Percentiles rank a stretch among this genome's conserved stretches.
Conservation (phyloP, 2,888 invertebrate genomes). For the Drosophila anomalipes region DNA sequence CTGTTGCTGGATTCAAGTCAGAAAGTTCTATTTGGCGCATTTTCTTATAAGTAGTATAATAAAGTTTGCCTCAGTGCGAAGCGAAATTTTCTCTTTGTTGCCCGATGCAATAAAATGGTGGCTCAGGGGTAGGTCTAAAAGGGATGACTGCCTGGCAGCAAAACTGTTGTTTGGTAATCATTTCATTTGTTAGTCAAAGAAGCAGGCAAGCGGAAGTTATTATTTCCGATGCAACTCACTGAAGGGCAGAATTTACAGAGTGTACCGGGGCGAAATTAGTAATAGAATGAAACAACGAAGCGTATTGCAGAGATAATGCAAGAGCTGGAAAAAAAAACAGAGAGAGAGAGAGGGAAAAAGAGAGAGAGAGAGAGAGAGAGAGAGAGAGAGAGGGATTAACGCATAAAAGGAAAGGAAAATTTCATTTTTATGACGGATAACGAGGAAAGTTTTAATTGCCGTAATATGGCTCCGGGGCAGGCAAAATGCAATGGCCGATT, state of each 20-base stretch:
- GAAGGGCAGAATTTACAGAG: conserved; percentile 44
- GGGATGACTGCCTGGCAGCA: conserved; percentile 1
- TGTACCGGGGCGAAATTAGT: conserved; percentile 48
- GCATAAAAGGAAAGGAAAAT: conserved; percentile 1
- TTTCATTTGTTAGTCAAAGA: conserved; percentile 70
- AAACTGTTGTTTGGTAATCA: conserved; percentile 64
- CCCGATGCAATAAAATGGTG: conserved; percentile 50
- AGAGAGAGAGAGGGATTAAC: neutral
- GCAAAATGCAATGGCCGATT: conserved; percentile 16
- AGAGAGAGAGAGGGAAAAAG: neutral
- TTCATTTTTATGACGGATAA: conserved; percentile 39
- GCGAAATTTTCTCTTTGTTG: conserved; percentile 34
- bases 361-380: neutral
- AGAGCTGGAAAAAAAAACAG: too few species aligned
- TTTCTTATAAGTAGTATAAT: conserved; percentile 41
- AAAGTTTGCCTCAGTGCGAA: conserved; percentile 46
- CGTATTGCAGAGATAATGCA: neutral
- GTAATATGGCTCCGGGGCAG: conserved; percentile 25
- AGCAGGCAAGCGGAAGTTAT: conserved; percentile 69
- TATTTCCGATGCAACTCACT: conserved; percentile 72
- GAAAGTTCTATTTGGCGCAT: conserved; percentile 33
- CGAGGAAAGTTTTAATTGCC: conserved; percentile 74
- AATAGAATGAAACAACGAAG: conserved; percentile 28
- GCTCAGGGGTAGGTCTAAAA: neutral
- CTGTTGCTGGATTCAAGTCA: conserved; percentile 24